Conservation (phyloP, 2,888 invertebrate species). For the Nemotelus pantherinus region DNA sequence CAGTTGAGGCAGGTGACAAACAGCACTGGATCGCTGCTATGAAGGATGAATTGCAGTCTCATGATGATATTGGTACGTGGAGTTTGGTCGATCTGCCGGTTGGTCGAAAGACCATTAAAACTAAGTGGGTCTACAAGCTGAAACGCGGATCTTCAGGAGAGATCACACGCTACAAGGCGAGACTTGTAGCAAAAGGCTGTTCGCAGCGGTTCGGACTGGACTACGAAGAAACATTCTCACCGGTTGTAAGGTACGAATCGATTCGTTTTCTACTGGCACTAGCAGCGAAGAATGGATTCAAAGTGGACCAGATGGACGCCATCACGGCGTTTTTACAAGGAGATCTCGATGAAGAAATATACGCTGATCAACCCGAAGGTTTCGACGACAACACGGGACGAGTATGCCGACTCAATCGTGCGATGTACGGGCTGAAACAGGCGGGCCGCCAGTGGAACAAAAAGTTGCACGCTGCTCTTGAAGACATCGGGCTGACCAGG, state of each 20-base stretch:
- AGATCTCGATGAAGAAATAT: neutral
- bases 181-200: neutral
- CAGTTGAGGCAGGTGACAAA: neutral
- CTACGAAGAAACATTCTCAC: slow-evolving; percentile 46
- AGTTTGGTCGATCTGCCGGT: slow-evolving; percentile 46
- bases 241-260: too few species aligned
- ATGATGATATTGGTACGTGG: too few species aligned
- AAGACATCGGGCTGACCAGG: too few species aligned
- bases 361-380: neutral
- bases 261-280: neutral
- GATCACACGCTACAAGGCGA: too few species aligned
- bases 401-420: slow-evolving; percentile 6
- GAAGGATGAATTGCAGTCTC: too few species aligned
- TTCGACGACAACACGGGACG: slow-evolving; percentile 1
- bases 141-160: too few species aligned
- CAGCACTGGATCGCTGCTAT: too few species aligned
- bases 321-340: slow-evolving; percentile 45
- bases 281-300: slow-evolving; percentile 33
- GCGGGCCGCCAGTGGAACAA: too few species aligned
- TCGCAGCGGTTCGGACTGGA: slow-evolving; percentile 52
- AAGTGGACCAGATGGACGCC: slow-evolving; percentile 45
- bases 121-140: too few species aligned
- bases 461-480: too few species aligned
- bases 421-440: neutral
- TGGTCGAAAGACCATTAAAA: slow-evolving; percentile 50